Conservation (phyloP, 2,888 invertebrate genomes). For the Argyra leucocephala region DNA sequence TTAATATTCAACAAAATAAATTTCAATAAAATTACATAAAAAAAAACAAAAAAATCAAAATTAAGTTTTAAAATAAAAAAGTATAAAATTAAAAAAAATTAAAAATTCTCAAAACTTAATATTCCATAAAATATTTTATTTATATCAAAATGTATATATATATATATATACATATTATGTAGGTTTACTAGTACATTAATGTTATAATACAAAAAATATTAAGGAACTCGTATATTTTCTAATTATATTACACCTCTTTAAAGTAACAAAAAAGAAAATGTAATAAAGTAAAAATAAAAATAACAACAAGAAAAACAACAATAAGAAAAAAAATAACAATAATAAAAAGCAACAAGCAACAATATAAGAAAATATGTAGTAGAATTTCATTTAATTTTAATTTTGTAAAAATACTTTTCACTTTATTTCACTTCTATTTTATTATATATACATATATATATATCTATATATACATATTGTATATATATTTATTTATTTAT, state of each 20-base stretch:
- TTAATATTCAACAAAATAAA: no score
- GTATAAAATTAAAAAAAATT: not conserved
- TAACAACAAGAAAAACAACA: not conserved
- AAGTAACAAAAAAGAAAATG: no score
- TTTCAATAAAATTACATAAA: no score
- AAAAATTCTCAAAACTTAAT: not conserved
- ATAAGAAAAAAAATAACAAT: no score
- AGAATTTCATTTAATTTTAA: slow-evolving; percentile 6
- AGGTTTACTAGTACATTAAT: not conserved
- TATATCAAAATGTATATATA: no score
- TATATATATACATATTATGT: no score
- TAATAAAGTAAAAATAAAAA: no score
- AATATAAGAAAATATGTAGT: not conserved
- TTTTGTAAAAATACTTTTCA: not conserved
- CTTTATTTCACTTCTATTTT: not conserved
- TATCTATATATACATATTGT: no score
- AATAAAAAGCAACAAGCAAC: not conserved
- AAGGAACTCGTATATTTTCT: not conserved
- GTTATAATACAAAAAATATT: not conserved
- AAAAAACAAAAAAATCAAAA: no score
- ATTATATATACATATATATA: no score
- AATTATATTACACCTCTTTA: slow-evolving; percentile 1
- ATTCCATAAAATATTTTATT: not conserved
- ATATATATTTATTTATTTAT: no score
- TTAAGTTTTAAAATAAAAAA: not conserved